Evolutionary conservation across 2,113 vertebrate genomes (phyloP), one percentile per base, ranked within the genome.

Genomic region (Empidonax alnorum): DNA sequence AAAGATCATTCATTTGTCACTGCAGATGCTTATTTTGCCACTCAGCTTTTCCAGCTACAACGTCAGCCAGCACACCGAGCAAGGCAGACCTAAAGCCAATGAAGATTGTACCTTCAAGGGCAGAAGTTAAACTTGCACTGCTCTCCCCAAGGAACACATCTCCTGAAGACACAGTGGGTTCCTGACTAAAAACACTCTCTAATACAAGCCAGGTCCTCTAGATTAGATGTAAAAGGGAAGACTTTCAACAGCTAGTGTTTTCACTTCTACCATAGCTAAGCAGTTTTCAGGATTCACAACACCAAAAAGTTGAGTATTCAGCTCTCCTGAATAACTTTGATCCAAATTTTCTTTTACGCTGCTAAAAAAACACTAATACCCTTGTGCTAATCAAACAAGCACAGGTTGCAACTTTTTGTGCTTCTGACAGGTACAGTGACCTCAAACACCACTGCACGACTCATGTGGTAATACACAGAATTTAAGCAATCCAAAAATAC

Each of bases 401-500:
- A 20, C 16, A 28, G 3, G 2, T 2, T 44, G 37, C 28, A 67
- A 39, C 30, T 65, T 62, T 72, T 30, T 0, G 2, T 21, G 21
- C 41, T 84, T 84, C 42, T 0, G 4, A 50, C 15, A 84, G 17
- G 31, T 23, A 49, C 49, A 44, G 14, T 30, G 68, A 67, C 39
- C 44, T 35, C 42, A 67, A 84, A 56, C 52, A 55, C 22, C n/a
- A 52, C 0, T 15, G 41, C n/a, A 91, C 0, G 0, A 44, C 53
- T 81, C 61, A 13, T 1, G 1, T 3, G 9, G 35, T 10, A 94
- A 63, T 14, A 79, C 49, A 67, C 12, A 72, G 33, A 80, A 56
- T 20, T 52, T 63, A 50, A 83, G 66, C 27, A 50, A 67, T 23
- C 42, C 39, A 30, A 49, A 66, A 84, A 17, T 24, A 78, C 42